Evolutionary conservation across 2,797 vertebrate genomes (phyloP).

Genomic region (Thaleichthys pacificus): DNA sequence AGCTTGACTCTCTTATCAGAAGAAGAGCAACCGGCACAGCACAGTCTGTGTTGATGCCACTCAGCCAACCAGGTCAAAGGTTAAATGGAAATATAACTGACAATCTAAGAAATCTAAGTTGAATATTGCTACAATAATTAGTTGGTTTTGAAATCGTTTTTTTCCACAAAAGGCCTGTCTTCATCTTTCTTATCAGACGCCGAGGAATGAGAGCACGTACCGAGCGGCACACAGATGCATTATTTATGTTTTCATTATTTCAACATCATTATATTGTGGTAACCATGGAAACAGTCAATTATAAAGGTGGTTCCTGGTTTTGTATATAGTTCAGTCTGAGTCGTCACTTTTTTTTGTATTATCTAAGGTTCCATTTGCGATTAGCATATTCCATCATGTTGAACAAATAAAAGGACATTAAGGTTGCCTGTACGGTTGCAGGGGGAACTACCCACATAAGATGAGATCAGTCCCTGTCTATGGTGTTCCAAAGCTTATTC

Average conservation of each 20-base stretch:
- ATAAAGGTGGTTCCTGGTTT: constrained; percentile 51
- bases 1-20: background rate
- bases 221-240: constrained; percentile 28
- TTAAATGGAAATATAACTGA: background rate
- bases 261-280: constrained; percentile 39
- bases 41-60: background rate
- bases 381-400: constrained; percentile 76
- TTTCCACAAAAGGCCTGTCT: background rate
- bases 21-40: background rate
- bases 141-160: too few relatives aligned
- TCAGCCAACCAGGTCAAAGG: background rate
- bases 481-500: too few relatives aligned
- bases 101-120: too few relatives aligned
- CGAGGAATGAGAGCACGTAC: background rate
- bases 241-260: constrained; percentile 32
- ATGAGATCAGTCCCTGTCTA: too few relatives aligned
- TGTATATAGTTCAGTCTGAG: constrained; percentile 31
- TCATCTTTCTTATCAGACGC: background rate
- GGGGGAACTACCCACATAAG: background rate
- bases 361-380: constrained; percentile 44
- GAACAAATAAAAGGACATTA: constrained; percentile 71
- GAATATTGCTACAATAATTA: too few relatives aligned
- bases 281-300: constrained; percentile 49
- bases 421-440: constrained; percentile 51
- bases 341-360: constrained; percentile 32